A percentile compares a stretch with the other conserved stretches of the same genome.
phyloP scores from a whole-genome alignment of 2,113 vertebrate genomes.

The Brienomyrus longianalis region DNA sequence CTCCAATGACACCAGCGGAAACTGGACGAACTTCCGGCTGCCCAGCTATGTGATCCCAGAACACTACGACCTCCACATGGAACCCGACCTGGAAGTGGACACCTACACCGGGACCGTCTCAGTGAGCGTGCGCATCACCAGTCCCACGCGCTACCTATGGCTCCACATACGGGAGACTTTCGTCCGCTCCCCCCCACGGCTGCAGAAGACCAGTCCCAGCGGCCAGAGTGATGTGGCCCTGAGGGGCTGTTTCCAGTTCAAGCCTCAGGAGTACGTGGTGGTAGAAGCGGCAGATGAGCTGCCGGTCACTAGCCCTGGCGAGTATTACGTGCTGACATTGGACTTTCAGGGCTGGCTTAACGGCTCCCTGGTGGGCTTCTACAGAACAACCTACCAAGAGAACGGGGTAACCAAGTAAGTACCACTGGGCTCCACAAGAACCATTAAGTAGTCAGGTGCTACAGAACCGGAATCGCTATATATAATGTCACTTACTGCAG shows the following conservation, averaged over 20 bases:
- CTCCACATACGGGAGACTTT: conserved; percentile 81
- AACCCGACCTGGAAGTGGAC: conserved; percentile 68
- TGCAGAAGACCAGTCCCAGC: conserved; percentile 34
- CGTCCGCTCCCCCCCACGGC: conserved; percentile 61
- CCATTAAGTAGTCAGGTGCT: neutral
- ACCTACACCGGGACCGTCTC: conserved; percentile 71
- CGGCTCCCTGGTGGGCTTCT: conserved; percentile 89
- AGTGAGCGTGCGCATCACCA: conserved; percentile 50
- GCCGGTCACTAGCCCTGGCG: neutral
- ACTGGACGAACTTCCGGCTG: conserved; percentile 77
- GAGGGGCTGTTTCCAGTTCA: conserved; percentile 73
- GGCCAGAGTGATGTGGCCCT: conserved; percentile 44
- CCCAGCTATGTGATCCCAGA: conserved; percentile 65
- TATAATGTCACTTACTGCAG: neutral
- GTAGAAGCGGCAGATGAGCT: conserved; percentile 61
- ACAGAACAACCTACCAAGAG: conserved; percentile 80
- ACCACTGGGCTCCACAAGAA: neutral
- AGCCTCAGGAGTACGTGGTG: conserved; percentile 76
- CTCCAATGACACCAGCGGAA: conserved; percentile 58
- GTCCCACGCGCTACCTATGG: conserved; percentile 72
- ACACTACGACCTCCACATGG: conserved; percentile 82
- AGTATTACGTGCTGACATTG: conserved; percentile 69
- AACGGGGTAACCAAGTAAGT: conserved; percentile 68
- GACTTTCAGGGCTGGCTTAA: conserved; percentile 83
- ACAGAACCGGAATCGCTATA: neutral